Evolutionary conservation across 2,797 vertebrate genomes (phyloP).

Genomic region (Craterocephalus amniculus): DNA sequence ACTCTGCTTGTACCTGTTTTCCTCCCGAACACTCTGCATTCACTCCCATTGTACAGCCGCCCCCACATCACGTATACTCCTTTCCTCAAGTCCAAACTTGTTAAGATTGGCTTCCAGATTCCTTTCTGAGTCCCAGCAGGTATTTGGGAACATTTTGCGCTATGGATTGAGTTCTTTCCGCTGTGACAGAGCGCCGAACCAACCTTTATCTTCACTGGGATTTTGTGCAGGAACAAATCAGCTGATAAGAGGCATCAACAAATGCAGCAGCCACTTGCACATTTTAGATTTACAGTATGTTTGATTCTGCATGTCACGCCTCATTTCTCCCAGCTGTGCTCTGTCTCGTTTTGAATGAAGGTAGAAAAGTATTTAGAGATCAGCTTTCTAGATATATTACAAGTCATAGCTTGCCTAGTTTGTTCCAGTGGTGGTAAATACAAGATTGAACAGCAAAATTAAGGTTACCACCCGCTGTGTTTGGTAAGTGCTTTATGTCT

Average conservation of each 20-base stretch:
- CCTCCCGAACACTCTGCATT: background rate
- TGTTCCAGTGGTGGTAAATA: conserved; percentile 3
- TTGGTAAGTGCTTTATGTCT: conserved; percentile 8
- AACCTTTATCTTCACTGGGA: conserved; percentile 14
- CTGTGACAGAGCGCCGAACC: conserved; percentile 11
- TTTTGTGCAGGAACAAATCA: background rate
- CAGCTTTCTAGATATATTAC: too few relatives aligned
- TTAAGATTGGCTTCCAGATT: conserved; percentile 54
- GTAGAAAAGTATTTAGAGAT: background rate
- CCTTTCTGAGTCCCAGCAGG: conserved; percentile 49
- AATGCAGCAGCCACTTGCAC: background rate
- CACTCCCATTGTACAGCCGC: background rate
- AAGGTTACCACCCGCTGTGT: background rate
- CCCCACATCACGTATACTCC: background rate
- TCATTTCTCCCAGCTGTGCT: background rate
- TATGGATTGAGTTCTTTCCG: conserved; percentile 7
- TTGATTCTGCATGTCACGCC: background rate
- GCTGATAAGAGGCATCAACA: conserved; percentile 1
- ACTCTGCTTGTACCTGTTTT: conserved; percentile 4
- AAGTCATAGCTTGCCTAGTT: background rate
- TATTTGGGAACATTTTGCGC: conserved; percentile 60
- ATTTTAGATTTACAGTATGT: background rate
- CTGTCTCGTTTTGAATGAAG: background rate
- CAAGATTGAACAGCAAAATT: background rate
- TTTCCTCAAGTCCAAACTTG: conserved; percentile 51